phyloP scores from a whole-genome alignment of 1,140 invertebrate genomes.

The Dinothrombium tinctorium region DNA sequence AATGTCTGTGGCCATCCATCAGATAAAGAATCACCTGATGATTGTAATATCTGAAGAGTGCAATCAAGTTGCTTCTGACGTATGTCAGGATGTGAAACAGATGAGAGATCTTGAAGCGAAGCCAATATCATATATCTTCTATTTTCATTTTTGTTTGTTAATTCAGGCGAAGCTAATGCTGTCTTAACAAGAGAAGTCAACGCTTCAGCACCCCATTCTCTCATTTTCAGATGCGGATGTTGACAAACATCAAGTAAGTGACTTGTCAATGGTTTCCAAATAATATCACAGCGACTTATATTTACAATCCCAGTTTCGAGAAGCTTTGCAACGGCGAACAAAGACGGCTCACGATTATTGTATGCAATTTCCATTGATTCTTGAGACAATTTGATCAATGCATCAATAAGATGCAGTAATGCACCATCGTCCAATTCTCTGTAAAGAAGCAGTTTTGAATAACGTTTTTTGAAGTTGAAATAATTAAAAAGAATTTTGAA shows the following conservation, averaged over 20 bases:
- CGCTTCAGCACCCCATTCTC: conserved; percentile 92
- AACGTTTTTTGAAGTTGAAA: background rate
- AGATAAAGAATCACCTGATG: conserved; percentile 53
- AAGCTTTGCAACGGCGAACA: conserved; percentile 84
- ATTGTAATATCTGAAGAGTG: conserved; percentile 71
- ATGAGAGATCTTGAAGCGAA: conserved; percentile 54
- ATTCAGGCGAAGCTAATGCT: conserved; percentile 50
- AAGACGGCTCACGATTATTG: conserved; percentile 39
- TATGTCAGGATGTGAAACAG: conserved; percentile 65
- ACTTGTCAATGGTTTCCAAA: conserved; percentile 88
- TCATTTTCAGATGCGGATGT: conserved; percentile 78
- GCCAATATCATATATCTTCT: background rate
- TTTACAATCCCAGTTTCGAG: conserved; percentile 89
- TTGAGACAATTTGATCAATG: conserved; percentile 77
- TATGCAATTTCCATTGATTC: conserved; percentile 94
- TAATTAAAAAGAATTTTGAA: background rate
- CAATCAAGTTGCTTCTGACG: conserved; percentile 83
- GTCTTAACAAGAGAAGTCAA: conserved; percentile 80
- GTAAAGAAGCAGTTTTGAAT: background rate
- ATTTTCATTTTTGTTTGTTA: background rate
- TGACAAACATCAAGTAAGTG: conserved; percentile 76
- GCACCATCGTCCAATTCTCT: conserved; percentile 72
- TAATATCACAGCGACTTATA: conserved; percentile 67
- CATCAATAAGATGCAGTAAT: conserved; percentile 85
- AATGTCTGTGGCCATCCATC: conserved; percentile 86